Base-by-base conservation (phyloP, 2,797 vertebrate genomes). In the Meriones psammophilus region DNA sequence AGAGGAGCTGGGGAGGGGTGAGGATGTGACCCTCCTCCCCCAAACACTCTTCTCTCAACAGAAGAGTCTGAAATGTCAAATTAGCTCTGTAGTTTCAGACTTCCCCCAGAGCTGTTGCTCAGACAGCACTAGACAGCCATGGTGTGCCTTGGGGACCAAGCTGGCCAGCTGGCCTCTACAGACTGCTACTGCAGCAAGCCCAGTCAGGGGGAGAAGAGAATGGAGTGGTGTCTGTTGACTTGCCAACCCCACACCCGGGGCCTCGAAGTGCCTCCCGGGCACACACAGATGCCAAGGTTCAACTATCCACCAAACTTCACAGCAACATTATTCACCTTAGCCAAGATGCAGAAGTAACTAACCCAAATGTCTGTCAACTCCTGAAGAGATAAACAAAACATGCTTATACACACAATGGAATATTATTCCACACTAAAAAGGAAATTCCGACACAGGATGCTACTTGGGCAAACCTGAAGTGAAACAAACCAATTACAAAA, bases 51-150 rank as follows among this genome's bases (percentile, higher is more conserved):
- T 93, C 83, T 85, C n/a, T 71, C n/a, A 80, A 36, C 33, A 83
- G 73, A 87, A 69, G 39, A 92, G 66, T 42, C 42, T 20, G 36
- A 22, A 89, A 0, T 22, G 83, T 88, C n/a, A 60, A 71, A 39
- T 36, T 39, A 79, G 85, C 80, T 54, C 3, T 6, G 73, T 60
- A 39, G n/a, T 46, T 14, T 56, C 58, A 92, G 89, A 66, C 24
- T 69, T 91, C 81, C 92, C 92, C 64, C 62, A 95, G 93, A 94
- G 84, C 79, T 33, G 54, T 81, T n/a, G n/a, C n/a, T n/a, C 46
- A 93, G 46, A 54, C 85, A 58, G 8, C 0, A 2, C 10, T 4
- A 4, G n/a, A 78, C 78, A 50, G 1, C 10, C 50, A 50, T 10
- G 2, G 15, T 20, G 54, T 30, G 39, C 42, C 10, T 42, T 60